A percentile compares a stretch with the other conserved stretches of the same genome.
phyloP scores from a whole-genome alignment of 1,140 invertebrate species.

The Drosophila athabasca region DNA sequence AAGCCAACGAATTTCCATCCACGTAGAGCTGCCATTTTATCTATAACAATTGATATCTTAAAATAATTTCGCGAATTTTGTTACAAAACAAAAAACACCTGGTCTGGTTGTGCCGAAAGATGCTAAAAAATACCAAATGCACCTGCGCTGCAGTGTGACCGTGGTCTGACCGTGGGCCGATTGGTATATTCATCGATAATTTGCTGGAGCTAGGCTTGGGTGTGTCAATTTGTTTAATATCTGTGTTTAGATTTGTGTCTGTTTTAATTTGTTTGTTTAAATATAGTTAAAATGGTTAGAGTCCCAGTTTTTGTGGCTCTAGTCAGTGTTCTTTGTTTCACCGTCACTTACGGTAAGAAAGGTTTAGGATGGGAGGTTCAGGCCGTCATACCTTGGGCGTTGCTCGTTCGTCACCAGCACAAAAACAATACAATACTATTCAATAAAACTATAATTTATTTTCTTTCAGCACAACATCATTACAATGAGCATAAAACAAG shows the following conservation, averaged over 20 bases:
- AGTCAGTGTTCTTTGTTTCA: conserved; percentile 42
- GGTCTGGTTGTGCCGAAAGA: conserved; percentile 28
- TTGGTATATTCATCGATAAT: too few relatives aligned
- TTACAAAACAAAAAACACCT: conserved; percentile 68
- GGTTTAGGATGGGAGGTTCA: not conserved
- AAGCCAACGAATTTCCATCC: conserved; percentile 87
- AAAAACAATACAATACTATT: conserved; percentile 2
- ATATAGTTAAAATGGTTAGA: conserved; percentile 44
- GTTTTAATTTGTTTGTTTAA: conserved; percentile 23
- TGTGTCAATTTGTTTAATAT: conserved; percentile 42
- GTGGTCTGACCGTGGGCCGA: too few relatives aligned
- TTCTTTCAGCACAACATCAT: conserved; percentile 67
- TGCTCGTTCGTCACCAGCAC: conserved; percentile 22
- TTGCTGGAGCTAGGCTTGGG: conserved; percentile 49
- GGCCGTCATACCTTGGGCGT: conserved; percentile 42
- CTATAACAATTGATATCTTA: conserved; percentile 25
- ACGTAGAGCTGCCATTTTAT: conserved; percentile 80
- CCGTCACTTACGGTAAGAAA: conserved; percentile 48
- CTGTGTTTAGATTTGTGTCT: conserved; percentile 24
- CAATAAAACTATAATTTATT: conserved; percentile 13
- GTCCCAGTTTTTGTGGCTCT: conserved; percentile 36
- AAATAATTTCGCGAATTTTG: conserved; percentile 13
- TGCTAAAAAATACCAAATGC: conserved; percentile 37
- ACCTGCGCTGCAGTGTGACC: not conserved
- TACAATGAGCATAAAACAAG: conserved; percentile 67